These are phyloP conservation scores for Lontra canadensis DNA, from an alignment of 2,113 vertebrate genomes.

Conservation along the genomic window DNA sequence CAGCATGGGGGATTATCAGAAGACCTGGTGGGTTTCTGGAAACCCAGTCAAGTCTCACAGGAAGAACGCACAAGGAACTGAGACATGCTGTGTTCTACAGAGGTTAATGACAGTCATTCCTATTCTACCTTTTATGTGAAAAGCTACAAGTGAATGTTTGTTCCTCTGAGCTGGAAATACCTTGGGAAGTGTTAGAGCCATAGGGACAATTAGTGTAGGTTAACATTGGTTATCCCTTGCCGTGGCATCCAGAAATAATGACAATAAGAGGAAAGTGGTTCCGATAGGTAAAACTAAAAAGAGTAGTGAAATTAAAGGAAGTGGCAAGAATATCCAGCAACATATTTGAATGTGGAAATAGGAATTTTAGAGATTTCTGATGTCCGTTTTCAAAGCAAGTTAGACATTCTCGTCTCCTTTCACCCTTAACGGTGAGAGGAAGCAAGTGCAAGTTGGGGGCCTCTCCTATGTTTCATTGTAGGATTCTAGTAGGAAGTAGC, in stretches of 20 bases:
- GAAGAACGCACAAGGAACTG: not conserved
- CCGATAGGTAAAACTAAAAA: slow-evolving; percentile 37
- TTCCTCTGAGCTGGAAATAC: slow-evolving; percentile 79
- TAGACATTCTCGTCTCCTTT: not conserved
- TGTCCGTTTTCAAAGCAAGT: not conserved
- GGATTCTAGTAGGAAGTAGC: not conserved
- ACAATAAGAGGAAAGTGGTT: slow-evolving; percentile 54
- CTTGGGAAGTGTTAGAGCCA: slow-evolving; percentile 52
- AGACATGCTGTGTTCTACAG: not conserved
- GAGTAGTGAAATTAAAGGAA: not conserved
- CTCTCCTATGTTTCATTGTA: slow-evolving; percentile 34
- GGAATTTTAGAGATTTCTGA: slow-evolving; percentile 25
- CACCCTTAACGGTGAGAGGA: not conserved
- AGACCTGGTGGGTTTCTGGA: not conserved
- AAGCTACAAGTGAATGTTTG: slow-evolving; percentile 70
- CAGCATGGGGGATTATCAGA: not conserved
- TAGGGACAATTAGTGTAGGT: slow-evolving; percentile 61
- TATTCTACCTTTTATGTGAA: slow-evolving; percentile 75
- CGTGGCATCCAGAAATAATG: slow-evolving; percentile 41
- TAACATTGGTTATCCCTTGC: slow-evolving; percentile 55
- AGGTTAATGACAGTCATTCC: slow-evolving; percentile 67
- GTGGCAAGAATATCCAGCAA: not conserved
- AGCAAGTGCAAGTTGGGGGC: not conserved
- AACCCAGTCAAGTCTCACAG: not conserved
- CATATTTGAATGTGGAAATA: not conserved